Evolutionary conservation across 2,888 invertebrate species (phyloP).

Genomic region (Epinotia ramella): DNA sequence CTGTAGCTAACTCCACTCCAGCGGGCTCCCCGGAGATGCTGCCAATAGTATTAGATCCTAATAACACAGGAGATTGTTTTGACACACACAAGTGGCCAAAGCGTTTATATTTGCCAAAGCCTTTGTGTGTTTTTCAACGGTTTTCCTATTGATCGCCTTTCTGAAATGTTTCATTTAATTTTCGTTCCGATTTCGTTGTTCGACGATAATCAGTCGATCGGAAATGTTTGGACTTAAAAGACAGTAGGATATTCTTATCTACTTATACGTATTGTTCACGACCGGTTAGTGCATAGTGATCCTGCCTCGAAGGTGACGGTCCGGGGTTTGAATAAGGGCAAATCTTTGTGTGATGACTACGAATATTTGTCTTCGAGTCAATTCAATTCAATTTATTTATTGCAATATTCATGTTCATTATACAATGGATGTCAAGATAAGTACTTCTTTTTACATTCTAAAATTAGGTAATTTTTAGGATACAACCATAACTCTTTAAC

Average conservation of each 20-base stretch:
- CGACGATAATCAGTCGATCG: not conserved
- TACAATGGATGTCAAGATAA: too few relatives aligned
- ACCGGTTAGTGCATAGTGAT: too few relatives aligned
- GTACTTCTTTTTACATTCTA: too few relatives aligned
- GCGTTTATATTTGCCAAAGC: slow-evolving; percentile 44
- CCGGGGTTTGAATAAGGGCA: too few relatives aligned
- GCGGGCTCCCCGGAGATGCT: slow-evolving; percentile 27
- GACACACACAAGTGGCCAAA: slow-evolving; percentile 58
- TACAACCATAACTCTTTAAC: too few relatives aligned
- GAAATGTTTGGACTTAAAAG: not conserved
- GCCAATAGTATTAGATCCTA: slow-evolving; percentile 50
- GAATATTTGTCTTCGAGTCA: too few relatives aligned
- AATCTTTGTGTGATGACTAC: too few relatives aligned
- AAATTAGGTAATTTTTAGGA: too few relatives aligned
- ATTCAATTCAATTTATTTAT: too few relatives aligned
- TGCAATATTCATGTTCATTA: too few relatives aligned
- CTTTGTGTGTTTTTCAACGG: slow-evolving; percentile 31
- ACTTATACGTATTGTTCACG: not conserved
- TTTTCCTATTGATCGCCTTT: slow-evolving; percentile 38
- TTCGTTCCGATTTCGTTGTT: not conserved
- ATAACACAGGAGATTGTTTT: slow-evolving; percentile 78
- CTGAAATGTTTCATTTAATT: slow-evolving; percentile 23
- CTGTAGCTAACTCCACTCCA: slow-evolving; percentile 20
- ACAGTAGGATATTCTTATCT: not conserved
- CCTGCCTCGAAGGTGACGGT: too few relatives aligned